These are phyloP conservation scores for Limnephilus rhombicus DNA, from an alignment of 2,888 invertebrate species.

Conservation along the genomic window DNA sequence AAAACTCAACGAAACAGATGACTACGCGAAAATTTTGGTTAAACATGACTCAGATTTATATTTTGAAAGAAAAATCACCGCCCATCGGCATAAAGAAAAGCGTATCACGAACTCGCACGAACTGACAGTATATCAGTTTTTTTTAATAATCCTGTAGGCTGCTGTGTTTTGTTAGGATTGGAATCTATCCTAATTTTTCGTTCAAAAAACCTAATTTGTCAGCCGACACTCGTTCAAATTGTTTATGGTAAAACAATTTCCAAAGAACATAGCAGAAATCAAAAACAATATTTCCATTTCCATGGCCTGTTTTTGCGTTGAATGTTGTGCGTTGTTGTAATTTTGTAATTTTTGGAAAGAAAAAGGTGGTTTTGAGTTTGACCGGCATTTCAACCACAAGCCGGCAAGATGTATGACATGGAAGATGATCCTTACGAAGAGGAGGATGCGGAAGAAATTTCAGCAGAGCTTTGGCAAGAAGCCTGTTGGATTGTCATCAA, in stretches of 20 bases:
- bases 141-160: not conserved
- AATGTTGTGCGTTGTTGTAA: not conserved
- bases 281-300: not conserved
- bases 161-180: not conserved
- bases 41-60: slow-evolving; percentile 45
- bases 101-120: slow-evolving; percentile 30
- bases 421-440: slow-evolving; percentile 85
- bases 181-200: slow-evolving; percentile 8
- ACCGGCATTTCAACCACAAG: not conserved
- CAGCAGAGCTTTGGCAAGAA: slow-evolving; percentile 99
- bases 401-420: slow-evolving; percentile 74
- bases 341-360: not conserved
- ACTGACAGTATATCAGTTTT: slow-evolving; percentile 30
- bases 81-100: slow-evolving; percentile 50
- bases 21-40: not conserved
- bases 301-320: not conserved
- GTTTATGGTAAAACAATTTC: not conserved
- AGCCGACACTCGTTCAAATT: not conserved
- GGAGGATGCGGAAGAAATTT: slow-evolving; percentile 96
- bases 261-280: not conserved
- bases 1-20: not conserved
- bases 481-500: slow-evolving; percentile 99
- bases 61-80: slow-evolving; percentile 48
- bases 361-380: not conserved
- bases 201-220: not conserved